phyloP scores from a whole-genome alignment of 2,888 invertebrate species.

The Drepana falcataria region DNA sequence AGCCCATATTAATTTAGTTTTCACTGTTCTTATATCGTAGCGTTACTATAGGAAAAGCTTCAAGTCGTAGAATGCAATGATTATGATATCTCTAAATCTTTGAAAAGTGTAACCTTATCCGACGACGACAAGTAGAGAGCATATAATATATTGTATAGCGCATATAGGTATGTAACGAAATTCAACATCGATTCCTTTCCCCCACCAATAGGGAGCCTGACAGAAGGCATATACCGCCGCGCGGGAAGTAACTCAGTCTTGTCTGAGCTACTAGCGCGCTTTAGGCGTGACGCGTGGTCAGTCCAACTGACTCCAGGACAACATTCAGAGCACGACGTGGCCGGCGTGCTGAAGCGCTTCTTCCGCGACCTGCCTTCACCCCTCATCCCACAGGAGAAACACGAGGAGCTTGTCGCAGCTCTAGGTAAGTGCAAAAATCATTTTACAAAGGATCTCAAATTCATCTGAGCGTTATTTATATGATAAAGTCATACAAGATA shows the following conservation, averaged over 20 bases:
- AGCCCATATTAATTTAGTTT: no score
- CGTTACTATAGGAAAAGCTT: no score
- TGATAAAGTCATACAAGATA: no score
- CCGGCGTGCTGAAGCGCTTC: slow-evolving; percentile 92
- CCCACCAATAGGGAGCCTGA: slow-evolving; percentile 81
- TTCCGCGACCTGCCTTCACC: slow-evolving; percentile 93
- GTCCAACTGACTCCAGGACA: slow-evolving; percentile 87
- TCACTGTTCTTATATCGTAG: no score
- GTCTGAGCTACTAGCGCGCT: slow-evolving; percentile 84
- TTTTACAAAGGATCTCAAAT: neutral
- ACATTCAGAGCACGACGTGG: slow-evolving; percentile 92
- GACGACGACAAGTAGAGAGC: no score
- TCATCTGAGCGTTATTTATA: no score
- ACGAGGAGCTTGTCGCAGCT: slow-evolving; percentile 83
- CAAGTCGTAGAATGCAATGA: no score
- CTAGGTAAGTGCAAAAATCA: slow-evolving; percentile 67
- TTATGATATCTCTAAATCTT: no score
- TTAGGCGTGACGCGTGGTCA: slow-evolving; percentile 90
- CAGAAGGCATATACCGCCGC: slow-evolving; percentile 93
- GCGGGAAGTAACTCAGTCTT: slow-evolving; percentile 88
- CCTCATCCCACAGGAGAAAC: slow-evolving; percentile 84
- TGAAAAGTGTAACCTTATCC: no score
- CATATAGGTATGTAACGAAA: no score
- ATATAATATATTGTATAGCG: no score
- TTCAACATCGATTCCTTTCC: no score